Conservation (phyloP, 2,113 vertebrate species). For the Erpornis zantholeuca region DNA sequence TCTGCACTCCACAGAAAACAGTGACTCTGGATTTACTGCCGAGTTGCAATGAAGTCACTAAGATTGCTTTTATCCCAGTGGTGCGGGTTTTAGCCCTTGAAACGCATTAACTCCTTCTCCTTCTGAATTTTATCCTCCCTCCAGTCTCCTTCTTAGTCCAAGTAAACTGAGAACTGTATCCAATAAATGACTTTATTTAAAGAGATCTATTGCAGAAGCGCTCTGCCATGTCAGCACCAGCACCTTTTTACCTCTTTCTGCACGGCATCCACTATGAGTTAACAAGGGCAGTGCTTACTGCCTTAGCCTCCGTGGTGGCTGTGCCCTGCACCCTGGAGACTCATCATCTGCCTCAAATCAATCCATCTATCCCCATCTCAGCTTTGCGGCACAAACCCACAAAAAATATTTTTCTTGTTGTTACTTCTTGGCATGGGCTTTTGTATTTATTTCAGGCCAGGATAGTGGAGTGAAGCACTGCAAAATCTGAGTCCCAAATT, state of each 20-base stretch:
- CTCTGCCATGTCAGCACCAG: not conserved
- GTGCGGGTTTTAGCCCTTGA: constrained; percentile 34
- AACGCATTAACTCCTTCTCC: not conserved
- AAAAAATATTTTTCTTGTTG: constrained; percentile 15
- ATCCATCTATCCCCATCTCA: not conserved
- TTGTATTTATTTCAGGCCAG: constrained; percentile 32
- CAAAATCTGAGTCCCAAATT: constrained; percentile 25
- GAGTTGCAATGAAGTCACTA: constrained; percentile 23
- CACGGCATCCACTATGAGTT: not conserved
- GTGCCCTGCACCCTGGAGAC: not conserved
- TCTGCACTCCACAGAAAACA: constrained; percentile 37
- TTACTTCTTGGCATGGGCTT: not conserved
- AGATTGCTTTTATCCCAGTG: constrained; percentile 28
- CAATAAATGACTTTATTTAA: not conserved
- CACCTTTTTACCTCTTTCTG: not conserved
- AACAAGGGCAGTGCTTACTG: not conserved
- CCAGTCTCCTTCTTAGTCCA: not conserved
- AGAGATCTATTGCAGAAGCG: not conserved
- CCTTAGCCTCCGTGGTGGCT: not conserved
- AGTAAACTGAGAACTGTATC: not conserved
- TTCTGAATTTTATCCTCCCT: not conserved
- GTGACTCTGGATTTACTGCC: constrained; percentile 20
- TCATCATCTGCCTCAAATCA: constrained; percentile 3
- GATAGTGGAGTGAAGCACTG: not conserved
- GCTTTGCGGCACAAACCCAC: not conserved